A percentile compares a stretch with the other conserved stretches of the same genome.
Evolutionary conservation across 2,113 vertebrate species (phyloP).

Genomic region (Sus scrofa): T2T-Sscrofa CM000826.6:110654501-110655000

Average conservation of each 20-base stretch:
- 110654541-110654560: background rate
- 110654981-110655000: conserved; percentile 89
- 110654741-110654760: background rate
- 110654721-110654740: background rate
- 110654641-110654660: background rate
- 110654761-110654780: background rate
- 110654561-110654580: background rate
- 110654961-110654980: conserved; percentile 93
- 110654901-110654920: conserved; percentile 93
- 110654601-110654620: background rate
- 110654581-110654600: background rate
- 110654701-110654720: background rate
- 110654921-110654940: conserved; percentile 93
- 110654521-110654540: background rate
- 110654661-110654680: background rate
- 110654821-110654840: background rate
- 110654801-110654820: background rate
- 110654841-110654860: background rate
- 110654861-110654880: background rate
- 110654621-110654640: background rate
- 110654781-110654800: background rate
- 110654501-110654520: background rate
- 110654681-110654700: background rate
- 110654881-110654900: conserved; percentile 89
- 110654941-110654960: conserved; percentile 95